Conservation (phyloP, 2,888 invertebrate species). For the Drosophila mulleri region DNA sequence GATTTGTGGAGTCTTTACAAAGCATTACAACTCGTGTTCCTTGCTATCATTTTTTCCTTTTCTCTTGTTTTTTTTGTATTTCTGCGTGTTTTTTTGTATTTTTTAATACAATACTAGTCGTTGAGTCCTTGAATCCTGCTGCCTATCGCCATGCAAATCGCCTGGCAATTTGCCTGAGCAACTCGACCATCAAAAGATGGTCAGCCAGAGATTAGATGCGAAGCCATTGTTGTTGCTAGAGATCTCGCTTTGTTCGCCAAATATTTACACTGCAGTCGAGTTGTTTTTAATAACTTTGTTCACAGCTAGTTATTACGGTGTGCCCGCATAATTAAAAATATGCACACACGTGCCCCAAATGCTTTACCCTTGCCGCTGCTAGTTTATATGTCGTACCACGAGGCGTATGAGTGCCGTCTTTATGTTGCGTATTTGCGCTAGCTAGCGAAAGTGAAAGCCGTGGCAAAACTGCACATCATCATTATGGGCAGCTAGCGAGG, state of each 20-base stretch:
- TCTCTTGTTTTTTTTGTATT: constrained; percentile 5
- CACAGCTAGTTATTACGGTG: constrained; percentile 46
- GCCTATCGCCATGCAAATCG: constrained; percentile 64
- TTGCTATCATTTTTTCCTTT: constrained; percentile 30
- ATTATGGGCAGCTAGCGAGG: constrained; percentile 34
- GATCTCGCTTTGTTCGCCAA: constrained; percentile 63
- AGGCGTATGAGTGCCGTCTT: constrained; percentile 41
- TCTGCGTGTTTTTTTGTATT: constrained; percentile 27
- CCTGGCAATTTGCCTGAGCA: constrained; percentile 57
- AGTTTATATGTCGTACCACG: constrained; percentile 11
- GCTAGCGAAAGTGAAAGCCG: constrained; percentile 30
- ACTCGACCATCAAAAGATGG: constrained; percentile 64
- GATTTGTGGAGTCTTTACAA: constrained; percentile 67
- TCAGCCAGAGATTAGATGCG: constrained; percentile 57
- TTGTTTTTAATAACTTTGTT: constrained; percentile 69
- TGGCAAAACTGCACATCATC: constrained; percentile 40
- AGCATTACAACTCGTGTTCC: constrained; percentile 58
- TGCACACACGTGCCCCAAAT: constrained; percentile 51
- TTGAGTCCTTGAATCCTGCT: constrained; percentile 22
- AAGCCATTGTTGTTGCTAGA: constrained; percentile 49
- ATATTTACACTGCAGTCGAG: constrained; percentile 58
- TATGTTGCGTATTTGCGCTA: constrained; percentile 54
- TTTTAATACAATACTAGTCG: constrained; percentile 49
- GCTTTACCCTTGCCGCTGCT: not conserved
- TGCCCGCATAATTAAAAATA: constrained; percentile 72